Evolutionary conservation across 1,140 invertebrate genomes (phyloP).

Genomic region (Latrodectus geometricus): DNA sequence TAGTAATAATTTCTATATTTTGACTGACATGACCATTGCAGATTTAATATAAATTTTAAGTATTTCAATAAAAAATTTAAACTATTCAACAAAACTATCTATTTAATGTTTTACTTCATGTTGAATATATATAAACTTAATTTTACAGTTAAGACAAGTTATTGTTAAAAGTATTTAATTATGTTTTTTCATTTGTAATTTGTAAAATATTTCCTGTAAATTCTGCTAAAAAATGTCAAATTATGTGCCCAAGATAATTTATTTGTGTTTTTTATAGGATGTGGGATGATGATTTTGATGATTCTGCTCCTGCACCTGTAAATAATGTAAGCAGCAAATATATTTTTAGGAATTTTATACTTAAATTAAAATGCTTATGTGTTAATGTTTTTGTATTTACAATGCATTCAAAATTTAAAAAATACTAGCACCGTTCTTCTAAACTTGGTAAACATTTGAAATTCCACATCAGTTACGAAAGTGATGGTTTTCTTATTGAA

Average conservation of each 20-base stretch:
- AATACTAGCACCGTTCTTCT: no score
- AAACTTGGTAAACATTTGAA: no score
- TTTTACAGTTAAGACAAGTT: no score
- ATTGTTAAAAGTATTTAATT: neutral
- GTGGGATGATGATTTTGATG: slow-evolving; percentile 1
- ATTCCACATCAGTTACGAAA: no score
- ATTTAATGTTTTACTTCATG: no score
- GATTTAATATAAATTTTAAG: no score
- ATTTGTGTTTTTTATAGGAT: slow-evolving; percentile 10
- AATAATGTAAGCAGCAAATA: slow-evolving; percentile 9
- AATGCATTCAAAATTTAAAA: neutral
- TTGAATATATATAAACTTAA: neutral
- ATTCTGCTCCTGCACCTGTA: neutral
- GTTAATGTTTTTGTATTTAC: neutral
- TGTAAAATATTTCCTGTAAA: neutral
- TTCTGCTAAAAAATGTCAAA: neutral
- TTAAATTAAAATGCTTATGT: neutral
- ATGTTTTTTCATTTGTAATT: neutral
- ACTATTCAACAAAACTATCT: no score
- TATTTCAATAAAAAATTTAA: no score
- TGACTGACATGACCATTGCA: no score
- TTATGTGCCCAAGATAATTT: neutral
- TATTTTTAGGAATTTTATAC: neutral
- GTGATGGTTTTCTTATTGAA: no score
- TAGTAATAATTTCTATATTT: no score